phyloP scores from a whole-genome alignment of 2,797 vertebrate species.

The Propithecus perrieri region DNA sequence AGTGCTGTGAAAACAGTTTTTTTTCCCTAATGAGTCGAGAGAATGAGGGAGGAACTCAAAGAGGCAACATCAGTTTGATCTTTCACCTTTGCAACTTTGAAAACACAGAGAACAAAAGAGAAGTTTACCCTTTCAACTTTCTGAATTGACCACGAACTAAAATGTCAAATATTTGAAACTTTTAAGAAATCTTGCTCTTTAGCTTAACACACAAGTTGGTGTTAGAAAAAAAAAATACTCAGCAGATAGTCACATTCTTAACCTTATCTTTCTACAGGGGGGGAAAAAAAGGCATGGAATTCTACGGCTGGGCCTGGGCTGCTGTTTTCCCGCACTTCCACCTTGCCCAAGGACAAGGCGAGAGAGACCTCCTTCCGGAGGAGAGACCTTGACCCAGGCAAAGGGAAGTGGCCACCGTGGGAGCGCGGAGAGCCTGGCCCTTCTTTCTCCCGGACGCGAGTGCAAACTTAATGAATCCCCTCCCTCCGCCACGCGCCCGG shows the following conservation, averaged over 20 bases:
- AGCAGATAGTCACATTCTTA: constrained; percentile 20
- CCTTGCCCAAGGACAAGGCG: constrained; percentile 26
- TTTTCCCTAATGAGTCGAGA: constrained; percentile 53
- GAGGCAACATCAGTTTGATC: not conserved
- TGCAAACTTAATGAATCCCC: constrained; percentile 92
- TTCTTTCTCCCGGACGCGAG: constrained; percentile 82
- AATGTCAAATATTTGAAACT: constrained; percentile 44
- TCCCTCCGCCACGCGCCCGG: constrained; percentile 83
- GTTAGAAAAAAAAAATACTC: not conserved
- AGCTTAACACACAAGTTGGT: constrained; percentile 26
- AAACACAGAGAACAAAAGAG: constrained; percentile 12
- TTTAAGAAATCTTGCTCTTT: constrained; percentile 57
- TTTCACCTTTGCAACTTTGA: not conserved
- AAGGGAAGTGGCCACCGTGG: constrained; percentile 76
- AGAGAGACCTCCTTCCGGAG: constrained; percentile 39
- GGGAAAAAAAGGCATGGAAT: not conserved
- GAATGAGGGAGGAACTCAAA: constrained; percentile 16
- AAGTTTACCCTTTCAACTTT: constrained; percentile 11
- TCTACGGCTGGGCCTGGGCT: fast-evolving
- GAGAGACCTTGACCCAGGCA: constrained; percentile 73
- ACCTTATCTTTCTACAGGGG: constrained; percentile 39
- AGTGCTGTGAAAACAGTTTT: not conserved
- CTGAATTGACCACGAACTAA: constrained; percentile 54
- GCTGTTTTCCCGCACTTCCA: not conserved
- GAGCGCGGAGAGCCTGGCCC: constrained; percentile 63